phyloP scores from a whole-genome alignment of 2,113 vertebrate genomes.

The Rhinopomastus cyanomelas region DNA sequence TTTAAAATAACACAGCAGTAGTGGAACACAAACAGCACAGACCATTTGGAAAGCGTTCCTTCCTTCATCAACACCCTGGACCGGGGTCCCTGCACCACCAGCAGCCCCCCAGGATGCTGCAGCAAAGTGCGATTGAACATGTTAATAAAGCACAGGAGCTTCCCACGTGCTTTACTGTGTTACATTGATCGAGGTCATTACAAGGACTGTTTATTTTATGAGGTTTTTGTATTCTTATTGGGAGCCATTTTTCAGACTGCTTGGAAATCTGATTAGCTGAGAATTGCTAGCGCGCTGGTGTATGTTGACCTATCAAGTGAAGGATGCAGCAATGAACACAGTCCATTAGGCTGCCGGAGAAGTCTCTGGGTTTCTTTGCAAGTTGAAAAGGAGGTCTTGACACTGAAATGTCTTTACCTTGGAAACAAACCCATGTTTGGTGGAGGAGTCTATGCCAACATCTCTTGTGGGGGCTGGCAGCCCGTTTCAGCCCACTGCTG shows the following conservation, averaged over 20 bases:
- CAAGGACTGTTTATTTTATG: conserved; percentile 24
- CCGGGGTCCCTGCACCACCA: neutral
- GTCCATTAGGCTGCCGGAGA: neutral
- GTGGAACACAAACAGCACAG: neutral
- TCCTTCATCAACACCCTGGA: neutral
- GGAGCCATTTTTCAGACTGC: conserved; percentile 27
- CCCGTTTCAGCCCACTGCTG: neutral
- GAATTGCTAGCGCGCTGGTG: conserved; percentile 27
- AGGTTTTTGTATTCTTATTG: conserved; percentile 21
- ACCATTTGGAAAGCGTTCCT: rapidly evolving
- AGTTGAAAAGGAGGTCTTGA: neutral
- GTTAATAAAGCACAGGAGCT: neutral
- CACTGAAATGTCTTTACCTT: neutral
- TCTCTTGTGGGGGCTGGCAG: neutral
- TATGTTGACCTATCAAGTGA: conserved; percentile 31
- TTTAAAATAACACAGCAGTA: neutral
- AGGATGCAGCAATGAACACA: conserved; percentile 2
- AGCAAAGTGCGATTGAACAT: neutral
- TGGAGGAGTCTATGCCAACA: rapidly evolving
- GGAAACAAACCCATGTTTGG: rapidly evolving
- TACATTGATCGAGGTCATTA: neutral
- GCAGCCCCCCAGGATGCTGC: neutral
- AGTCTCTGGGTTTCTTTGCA: neutral
- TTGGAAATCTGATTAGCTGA: conserved; percentile 12
- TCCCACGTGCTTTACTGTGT: neutral